phyloP scores from a whole-genome alignment of 2,113 vertebrate genomes.

The Scatophagus argus region DNA sequence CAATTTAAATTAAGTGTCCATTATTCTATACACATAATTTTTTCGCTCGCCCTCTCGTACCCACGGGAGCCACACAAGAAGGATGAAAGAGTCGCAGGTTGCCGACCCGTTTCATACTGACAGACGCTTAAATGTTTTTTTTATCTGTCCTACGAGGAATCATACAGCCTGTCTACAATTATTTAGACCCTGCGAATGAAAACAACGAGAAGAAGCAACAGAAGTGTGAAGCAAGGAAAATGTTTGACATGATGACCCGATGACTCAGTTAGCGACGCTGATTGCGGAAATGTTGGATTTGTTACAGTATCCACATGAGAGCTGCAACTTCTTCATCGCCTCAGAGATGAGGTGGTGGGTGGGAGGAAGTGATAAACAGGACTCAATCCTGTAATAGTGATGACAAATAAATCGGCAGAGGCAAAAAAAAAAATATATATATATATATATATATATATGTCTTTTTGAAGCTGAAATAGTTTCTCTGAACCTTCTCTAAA shows the following conservation, averaged over 20 bases:
- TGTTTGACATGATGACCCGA: slow-evolving; percentile 50
- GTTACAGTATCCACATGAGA: slow-evolving; percentile 36
- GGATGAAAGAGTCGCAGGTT: too few relatives aligned
- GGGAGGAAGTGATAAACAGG: slow-evolving; percentile 45
- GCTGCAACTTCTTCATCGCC: slow-evolving; percentile 30
- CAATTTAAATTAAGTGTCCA: too few relatives aligned
- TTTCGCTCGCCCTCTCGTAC: too few relatives aligned
- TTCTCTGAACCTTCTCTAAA: slow-evolving; percentile 20
- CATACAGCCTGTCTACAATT: slow-evolving; percentile 31
- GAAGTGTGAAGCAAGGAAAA: slow-evolving; percentile 35
- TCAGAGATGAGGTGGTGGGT: slow-evolving; percentile 35
- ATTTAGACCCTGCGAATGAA: slow-evolving; percentile 15
- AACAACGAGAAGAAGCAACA: slow-evolving; percentile 28
- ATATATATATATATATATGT: too few relatives aligned
- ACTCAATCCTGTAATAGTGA: slow-evolving; percentile 27
- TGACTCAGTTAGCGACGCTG: slow-evolving; percentile 33
- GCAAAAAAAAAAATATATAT: too few relatives aligned
- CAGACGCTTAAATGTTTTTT: slow-evolving; percentile 10
- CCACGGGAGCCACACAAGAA: too few relatives aligned
- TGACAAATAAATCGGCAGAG: slow-evolving; percentile 14
- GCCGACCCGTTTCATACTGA: too few relatives aligned
- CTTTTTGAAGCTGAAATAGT: slow-evolving; percentile 4
- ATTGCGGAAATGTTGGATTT: slow-evolving; percentile 42
- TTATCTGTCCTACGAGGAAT: slow-evolving; percentile 3
- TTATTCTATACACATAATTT: too few relatives aligned